Conservation (phyloP, 2,888 invertebrate species). For the Onthophagus sagittarius region DNA sequence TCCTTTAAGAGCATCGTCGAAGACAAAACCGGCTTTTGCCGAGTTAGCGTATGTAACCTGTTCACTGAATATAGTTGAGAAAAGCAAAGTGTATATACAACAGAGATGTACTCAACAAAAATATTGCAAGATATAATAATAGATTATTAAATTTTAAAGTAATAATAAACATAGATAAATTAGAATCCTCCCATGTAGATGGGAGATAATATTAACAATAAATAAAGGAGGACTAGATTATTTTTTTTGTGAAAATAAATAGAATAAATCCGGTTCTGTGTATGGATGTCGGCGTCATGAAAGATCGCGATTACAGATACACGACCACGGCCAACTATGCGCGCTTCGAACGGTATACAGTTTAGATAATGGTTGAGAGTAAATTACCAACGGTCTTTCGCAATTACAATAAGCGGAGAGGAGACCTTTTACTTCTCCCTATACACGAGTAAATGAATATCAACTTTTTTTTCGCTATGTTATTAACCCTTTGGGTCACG, state of each 20-base stretch:
- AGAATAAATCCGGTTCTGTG: neutral
- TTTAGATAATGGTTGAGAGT: conserved; percentile 7
- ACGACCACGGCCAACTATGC: conserved; percentile 3
- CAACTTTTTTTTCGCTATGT: too few species aligned
- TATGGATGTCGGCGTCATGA: neutral
- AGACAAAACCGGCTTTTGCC: neutral
- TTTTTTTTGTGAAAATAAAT: neutral
- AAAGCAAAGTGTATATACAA: neutral
- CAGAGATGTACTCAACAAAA: neutral
- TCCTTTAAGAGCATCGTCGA: neutral
- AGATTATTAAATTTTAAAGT: neutral
- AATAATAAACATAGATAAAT: too few species aligned
- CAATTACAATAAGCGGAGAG: conserved; percentile 18
- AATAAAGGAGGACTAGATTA: too few species aligned
- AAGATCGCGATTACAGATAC: conserved; percentile 6
- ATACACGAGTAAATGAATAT: neutral
- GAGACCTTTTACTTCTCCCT: conserved; percentile 14
- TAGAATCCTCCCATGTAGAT: too few species aligned
- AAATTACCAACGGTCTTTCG: conserved; percentile 15
- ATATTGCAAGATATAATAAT: neutral
- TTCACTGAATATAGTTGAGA: neutral
- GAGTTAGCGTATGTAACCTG: neutral
- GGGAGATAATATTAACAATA: too few species aligned
- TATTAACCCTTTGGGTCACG: too few species aligned
- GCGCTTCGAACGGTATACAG: conserved; percentile 6